Base-by-base conservation (phyloP, 2,113 vertebrate species). In the Cyprinodon variegatus region DNA sequence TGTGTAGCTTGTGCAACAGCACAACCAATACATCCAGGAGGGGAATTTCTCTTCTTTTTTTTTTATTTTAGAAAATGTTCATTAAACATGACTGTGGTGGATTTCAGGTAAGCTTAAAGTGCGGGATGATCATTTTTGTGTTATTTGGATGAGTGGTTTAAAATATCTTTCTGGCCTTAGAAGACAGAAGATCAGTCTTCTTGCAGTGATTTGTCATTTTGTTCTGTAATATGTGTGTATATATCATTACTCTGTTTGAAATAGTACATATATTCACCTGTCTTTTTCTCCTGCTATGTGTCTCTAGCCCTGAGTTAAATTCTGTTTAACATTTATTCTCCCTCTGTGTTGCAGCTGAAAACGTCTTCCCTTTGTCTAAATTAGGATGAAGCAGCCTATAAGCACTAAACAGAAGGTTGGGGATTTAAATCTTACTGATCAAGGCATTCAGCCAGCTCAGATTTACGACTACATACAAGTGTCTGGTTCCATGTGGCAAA, bases 241-340 rank as follows among this genome's bases (percentile, higher is more conserved):
- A 7, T 40, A 9, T 41, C 17, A 4, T 64, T 41, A 17, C 37
- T 40, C 62, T 10, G 62, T 40, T 64, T 64, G 50, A 57, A 57
- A 20, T 17, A 40, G 15, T 40, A 15, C 9, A 40, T 14, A 64
- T 37, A 64, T 40, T 11, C 17, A 3, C 15, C 62, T 10, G 15
- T 17, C 10, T 6, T 63, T 37, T 39, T 3, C 41, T 40, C 50
- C 50, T n/a, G 50, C 50, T 39, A 17, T n/a, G 63, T 65, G 70
- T 72, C 76, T 65, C 61, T 74, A 85, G 65, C 64, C 67, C 66
- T 10, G 77, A 65, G 73, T 83, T 84, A 63, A 63, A 57, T n/a
- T 15, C 20, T 57, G 10, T 63, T 15, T 39, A 63, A 17, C 37
- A 63, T 63, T 13, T 22, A 45, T 65, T 78, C 83, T 77, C 79